A percentile compares a stretch with the other conserved stretches of the same genome.
phyloP scores from a whole-genome alignment of 2,888 invertebrate species.

The Achlya flavicornis region DNA sequence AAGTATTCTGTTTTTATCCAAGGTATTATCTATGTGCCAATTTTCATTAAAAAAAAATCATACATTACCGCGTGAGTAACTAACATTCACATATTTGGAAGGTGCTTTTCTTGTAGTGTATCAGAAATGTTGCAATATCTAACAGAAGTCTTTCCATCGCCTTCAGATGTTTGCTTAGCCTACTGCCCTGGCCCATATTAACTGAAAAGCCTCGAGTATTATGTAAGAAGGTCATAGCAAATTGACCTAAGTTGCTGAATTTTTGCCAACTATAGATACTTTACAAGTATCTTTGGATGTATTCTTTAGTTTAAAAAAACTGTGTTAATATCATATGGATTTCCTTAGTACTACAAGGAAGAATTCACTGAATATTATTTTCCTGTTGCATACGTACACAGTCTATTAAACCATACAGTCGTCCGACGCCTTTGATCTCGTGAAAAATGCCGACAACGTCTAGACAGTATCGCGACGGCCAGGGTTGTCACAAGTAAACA shows the following conservation, averaged over 20 bases:
- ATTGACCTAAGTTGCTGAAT: background rate
- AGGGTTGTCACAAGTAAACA: too few species aligned
- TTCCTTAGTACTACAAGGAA: background rate
- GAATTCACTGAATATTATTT: background rate
- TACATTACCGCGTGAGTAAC: too few species aligned
- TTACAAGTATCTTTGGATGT: background rate
- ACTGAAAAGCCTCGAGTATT: background rate
- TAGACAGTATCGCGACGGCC: too few species aligned
- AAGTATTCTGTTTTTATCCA: too few species aligned
- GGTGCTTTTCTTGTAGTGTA: background rate
- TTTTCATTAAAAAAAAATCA: too few species aligned
- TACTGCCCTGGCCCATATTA: background rate
- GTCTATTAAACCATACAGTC: too few species aligned
- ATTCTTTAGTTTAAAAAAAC: background rate
- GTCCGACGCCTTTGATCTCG: too few species aligned
- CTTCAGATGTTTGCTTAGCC: background rate
- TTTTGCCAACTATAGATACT: background rate
- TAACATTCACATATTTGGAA: too few species aligned
- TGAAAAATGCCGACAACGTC: too few species aligned
- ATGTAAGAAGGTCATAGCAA: background rate
- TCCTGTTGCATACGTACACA: too few species aligned
- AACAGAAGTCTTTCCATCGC: background rate
- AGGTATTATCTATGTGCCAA: too few species aligned
- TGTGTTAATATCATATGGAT: background rate
- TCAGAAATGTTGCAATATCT: background rate